Evolutionary conservation across 2,113 vertebrate genomes (phyloP).

Genomic region (Gopherus flavomarginatus): DNA sequence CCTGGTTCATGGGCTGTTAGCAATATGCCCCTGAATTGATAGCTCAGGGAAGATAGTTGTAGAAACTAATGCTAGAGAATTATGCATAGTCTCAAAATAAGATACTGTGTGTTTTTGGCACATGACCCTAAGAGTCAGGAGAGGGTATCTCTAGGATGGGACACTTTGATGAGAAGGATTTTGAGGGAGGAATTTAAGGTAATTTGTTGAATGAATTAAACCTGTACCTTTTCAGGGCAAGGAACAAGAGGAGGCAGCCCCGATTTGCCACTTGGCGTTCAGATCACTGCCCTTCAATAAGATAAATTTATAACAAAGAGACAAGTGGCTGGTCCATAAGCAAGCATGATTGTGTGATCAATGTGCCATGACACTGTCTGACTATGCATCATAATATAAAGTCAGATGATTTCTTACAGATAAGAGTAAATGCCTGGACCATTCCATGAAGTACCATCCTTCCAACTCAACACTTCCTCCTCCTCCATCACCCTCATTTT

Average conservation of each 20-base stretch:
- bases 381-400: neutral
- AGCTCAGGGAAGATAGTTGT: neutral
- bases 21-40: neutral
- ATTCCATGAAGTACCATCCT: neutral
- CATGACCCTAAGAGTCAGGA: neutral
- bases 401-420: no score
- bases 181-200: neutral
- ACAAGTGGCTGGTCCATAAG: neutral
- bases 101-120: no score
- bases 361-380: neutral
- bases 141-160: neutral
- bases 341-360: neutral
- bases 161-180: neutral
- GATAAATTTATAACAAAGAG: neutral
- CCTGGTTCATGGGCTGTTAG: neutral
- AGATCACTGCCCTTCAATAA: neutral
- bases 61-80: neutral
- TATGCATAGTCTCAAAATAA: neutral
- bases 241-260: neutral
- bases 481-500: neutral
- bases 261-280: neutral
- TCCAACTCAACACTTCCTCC: accelerated
- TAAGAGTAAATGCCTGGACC: no score
- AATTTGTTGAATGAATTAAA: neutral
- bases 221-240: neutral